These are phyloP conservation scores for Diaphora mendica DNA, from an alignment of 2,888 invertebrate species.

Conservation along the genomic window DNA sequence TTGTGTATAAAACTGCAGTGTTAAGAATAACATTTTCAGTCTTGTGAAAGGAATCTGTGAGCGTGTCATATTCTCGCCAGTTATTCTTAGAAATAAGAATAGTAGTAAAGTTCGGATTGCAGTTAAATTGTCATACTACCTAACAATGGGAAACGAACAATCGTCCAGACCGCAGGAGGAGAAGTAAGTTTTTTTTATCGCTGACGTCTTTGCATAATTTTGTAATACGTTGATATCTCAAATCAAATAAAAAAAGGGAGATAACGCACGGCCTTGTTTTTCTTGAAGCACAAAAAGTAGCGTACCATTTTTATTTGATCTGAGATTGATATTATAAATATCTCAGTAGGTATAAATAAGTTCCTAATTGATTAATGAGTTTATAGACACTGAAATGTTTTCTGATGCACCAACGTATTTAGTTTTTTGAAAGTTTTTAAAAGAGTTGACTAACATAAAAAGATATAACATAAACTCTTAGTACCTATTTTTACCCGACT, in stretches of 20 bases:
- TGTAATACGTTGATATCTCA: too few relatives aligned
- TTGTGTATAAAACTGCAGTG: background rate
- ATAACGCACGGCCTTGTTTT: too few relatives aligned
- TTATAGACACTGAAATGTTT: background rate
- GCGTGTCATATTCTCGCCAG: background rate
- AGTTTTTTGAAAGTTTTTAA: background rate
- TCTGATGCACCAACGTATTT: background rate
- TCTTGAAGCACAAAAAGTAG: too few relatives aligned
- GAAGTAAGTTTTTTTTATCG: slow-evolving; percentile 4
- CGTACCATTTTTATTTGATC: too few relatives aligned
- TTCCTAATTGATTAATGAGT: background rate
- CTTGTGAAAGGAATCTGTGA: background rate
- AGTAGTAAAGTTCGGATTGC: background rate
- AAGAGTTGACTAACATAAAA: too few relatives aligned
- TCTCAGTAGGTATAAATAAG: too few relatives aligned
- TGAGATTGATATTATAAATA: background rate
- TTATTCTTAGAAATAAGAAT: background rate
- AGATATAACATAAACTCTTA: too few relatives aligned
- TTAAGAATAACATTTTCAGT: background rate
- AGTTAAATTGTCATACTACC: background rate
- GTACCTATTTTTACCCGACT: too few relatives aligned
- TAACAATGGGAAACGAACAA: slow-evolving; percentile 16
- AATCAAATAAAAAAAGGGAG: too few relatives aligned
- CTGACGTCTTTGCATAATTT: background rate
- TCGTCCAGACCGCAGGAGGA: background rate